phyloP scores from a whole-genome alignment of 1,140 invertebrate species.

The Hestina assimilis region DNA sequence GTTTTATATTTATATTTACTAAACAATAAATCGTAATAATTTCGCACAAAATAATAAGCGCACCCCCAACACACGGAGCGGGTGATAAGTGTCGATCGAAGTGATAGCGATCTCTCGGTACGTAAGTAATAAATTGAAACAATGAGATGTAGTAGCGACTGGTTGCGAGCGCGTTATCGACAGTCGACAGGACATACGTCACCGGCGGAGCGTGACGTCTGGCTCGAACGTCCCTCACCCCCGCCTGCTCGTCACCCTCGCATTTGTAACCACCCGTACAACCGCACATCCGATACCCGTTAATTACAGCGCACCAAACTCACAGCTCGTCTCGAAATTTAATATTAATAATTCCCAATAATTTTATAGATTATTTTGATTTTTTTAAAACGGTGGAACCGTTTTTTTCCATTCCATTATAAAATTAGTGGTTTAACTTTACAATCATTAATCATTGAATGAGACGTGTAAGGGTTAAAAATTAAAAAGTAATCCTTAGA shows the following conservation, averaged over 20 bases:
- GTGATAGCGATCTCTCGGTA: conserved; percentile 34
- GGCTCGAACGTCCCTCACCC: conserved; percentile 32
- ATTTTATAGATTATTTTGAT: no score
- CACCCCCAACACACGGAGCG: conserved; percentile 4
- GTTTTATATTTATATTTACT: no score
- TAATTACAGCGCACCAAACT: neutral
- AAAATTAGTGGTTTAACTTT: no score
- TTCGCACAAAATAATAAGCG: neutral
- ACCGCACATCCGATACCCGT: neutral
- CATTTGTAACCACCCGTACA: conserved; percentile 14
- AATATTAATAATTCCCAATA: neutral
- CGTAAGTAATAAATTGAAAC: conserved; percentile 42
- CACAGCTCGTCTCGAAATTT: neutral
- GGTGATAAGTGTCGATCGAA: conserved; percentile 25
- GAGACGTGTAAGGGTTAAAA: no score
- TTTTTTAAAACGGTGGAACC: no score
- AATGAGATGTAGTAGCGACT: conserved; percentile 36
- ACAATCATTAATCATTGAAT: no score
- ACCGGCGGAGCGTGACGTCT: conserved; percentile 52
- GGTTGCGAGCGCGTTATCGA: conserved; percentile 35
- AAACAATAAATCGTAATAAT: neutral
- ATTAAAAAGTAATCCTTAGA: no score
- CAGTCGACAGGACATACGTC: conserved; percentile 49
- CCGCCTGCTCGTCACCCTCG: conserved; percentile 25
- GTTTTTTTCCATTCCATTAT: no score